Percentiles rank a stretch among this genome's conserved stretches.
Conservation (phyloP, 2,888 invertebrate species). For the Papilio gigon region DNA sequence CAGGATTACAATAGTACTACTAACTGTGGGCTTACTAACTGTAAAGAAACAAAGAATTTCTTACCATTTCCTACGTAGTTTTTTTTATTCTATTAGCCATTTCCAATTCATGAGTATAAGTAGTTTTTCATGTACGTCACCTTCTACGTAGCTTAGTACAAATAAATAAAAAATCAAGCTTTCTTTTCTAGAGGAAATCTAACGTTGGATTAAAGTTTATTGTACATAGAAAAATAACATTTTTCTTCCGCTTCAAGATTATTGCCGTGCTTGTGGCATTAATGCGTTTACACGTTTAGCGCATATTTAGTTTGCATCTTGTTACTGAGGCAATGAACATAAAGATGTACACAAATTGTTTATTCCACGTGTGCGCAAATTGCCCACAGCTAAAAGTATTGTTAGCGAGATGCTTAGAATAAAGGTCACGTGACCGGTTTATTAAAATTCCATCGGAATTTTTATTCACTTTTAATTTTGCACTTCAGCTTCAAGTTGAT, state of each 20-base stretch:
- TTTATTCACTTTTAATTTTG: too few species aligned
- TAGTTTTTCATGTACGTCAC: slow-evolving; percentile 15
- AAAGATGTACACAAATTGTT: not conserved
- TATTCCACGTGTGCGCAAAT: not conserved
- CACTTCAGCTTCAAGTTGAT: too few species aligned
- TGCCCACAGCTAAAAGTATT: not conserved
- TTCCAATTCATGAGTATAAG: slow-evolving; percentile 18
- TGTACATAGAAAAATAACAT: not conserved
- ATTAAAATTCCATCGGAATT: too few species aligned
- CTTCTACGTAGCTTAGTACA: not conserved
- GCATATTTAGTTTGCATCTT: slow-evolving; percentile 25
- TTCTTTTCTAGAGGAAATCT: not conserved
- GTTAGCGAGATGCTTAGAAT: too few species aligned
- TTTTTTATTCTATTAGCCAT: not conserved
- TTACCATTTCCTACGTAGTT: not conserved
- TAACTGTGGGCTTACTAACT: too few species aligned
- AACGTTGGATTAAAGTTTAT: not conserved
- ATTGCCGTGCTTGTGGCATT: slow-evolving; percentile 27
- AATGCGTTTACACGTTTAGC: slow-evolving; percentile 32
- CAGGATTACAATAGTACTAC: too few species aligned
- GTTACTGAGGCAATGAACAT: not conserved
- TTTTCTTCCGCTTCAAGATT: not conserved
- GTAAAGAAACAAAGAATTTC: not conserved
- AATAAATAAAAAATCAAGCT: slow-evolving; percentile 9
- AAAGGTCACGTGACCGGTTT: too few species aligned